Conservation (phyloP, 2,888 invertebrate genomes). For the Lasius platythorax region DNA sequence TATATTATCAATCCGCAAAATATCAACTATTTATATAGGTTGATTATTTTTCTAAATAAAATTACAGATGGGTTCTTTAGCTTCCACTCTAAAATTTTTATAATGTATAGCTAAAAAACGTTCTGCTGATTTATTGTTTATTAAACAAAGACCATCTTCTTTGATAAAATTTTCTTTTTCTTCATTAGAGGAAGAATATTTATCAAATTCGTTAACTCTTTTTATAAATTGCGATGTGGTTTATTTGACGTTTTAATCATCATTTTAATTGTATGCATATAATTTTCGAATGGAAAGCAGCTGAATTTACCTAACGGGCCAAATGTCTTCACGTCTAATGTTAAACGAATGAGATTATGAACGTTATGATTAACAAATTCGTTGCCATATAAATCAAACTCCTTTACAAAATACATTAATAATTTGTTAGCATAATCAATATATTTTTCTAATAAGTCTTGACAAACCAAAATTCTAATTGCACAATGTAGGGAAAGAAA, state of each 20-base stretch:
- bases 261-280: constrained; percentile 32
- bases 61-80: constrained; percentile 21
- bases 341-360: constrained; percentile 18
- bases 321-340: constrained; percentile 23
- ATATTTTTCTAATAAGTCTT: constrained; percentile 6
- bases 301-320: constrained; percentile 25
- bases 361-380: constrained; percentile 21
- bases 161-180: constrained; percentile 7
- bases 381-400: constrained; percentile 27
- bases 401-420: constrained; percentile 22
- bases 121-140: constrained; percentile 17
- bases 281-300: constrained; percentile 30
- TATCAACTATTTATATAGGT: not conserved
- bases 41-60: constrained; percentile 13
- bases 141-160: constrained; percentile 22
- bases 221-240: constrained; percentile 21
- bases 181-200: not conserved
- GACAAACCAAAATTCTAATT: constrained; percentile 29
- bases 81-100: constrained; percentile 11
- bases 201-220: constrained; percentile 20
- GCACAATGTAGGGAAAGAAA: constrained; percentile 26
- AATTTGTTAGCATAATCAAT: constrained; percentile 24
- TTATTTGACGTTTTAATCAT: constrained; percentile 19
- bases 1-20: not conserved
- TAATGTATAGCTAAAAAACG: constrained; percentile 4